Evolutionary conservation across 2,113 vertebrate genomes (phyloP), one percentile per base, ranked within the genome.

Genomic region (Pseudolaguvia tuberculata): DNA sequence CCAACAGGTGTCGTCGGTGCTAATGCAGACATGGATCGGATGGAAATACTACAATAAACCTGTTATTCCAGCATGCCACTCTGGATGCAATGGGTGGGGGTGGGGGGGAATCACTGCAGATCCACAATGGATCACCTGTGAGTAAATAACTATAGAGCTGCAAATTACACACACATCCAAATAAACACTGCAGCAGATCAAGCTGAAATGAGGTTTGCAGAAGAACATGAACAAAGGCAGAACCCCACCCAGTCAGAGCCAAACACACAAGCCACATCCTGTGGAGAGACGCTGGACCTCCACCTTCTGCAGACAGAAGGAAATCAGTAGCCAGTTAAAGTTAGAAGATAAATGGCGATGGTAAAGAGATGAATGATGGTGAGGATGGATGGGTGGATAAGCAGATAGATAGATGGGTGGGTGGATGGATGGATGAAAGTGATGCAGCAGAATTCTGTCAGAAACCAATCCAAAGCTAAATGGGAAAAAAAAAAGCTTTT

Each of bases 181-280:
- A 17, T 14, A 66, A 48, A 48, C 63, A 48, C 62, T 47, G 63
- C 42, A 13, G 23, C 63, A 20, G 15, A 14, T 1, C 50, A 42
- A 23, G 14, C 21, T 35, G 25, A 6, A 57, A 10, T 25, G 21
- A 48, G 31, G 29, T 56, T 42, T 42, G 31, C 69, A 55, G 53
- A 55, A 53, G 20, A 55, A 45, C n/a, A 55, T 56, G 58, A 55
- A 80, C 74, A 75, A 68, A 76, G 74, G 56, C 66, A 5, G 74
- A 76, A 76, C 74, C 74, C 74, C 74, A 76, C 74, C 74, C 74
- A 70, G 74, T 76, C 65, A 35, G 31, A 17, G 58, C 29, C 3
- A 12, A 31, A 63, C 58, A 57, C 57, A 59, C 20, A 27, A 9
- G 25, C 63, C 63, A 66, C 63, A 66, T 66, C 63, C 63, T 48